Evolutionary conservation across 2,797 vertebrate species (phyloP).

Genomic region (Brachymystax lenok): DNA sequence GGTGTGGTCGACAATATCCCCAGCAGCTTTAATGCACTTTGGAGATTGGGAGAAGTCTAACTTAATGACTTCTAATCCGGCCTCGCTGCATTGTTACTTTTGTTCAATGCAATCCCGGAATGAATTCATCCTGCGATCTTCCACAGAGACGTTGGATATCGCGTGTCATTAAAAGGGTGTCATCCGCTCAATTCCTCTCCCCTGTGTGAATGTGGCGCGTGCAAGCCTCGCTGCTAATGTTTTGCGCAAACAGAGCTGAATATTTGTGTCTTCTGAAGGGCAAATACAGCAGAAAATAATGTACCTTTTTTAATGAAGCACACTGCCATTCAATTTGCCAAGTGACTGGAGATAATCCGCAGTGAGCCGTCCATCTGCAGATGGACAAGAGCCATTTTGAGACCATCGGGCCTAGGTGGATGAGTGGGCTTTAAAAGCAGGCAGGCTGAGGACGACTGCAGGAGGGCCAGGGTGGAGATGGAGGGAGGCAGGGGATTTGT

Average conservation of each 20-base stretch:
- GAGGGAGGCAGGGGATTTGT: slow-evolving; percentile 4
- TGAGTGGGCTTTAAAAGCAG: slow-evolving; percentile 1
- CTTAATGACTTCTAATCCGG: too few relatives aligned
- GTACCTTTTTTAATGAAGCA: slow-evolving; percentile 29
- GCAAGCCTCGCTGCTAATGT: slow-evolving; percentile 16
- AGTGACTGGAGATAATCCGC: slow-evolving; percentile 25
- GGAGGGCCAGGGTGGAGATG: slow-evolving; percentile 17
- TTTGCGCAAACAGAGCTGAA: slow-evolving; percentile 18
- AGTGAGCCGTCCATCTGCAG: slow-evolving; percentile 23
- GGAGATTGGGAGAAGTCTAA: slow-evolving; percentile 1
- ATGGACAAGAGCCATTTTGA: slow-evolving; percentile 14
- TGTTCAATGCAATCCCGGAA: not conserved
- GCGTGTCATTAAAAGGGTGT: not conserved
- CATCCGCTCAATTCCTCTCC: not conserved
- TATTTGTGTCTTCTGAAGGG: slow-evolving; percentile 34
- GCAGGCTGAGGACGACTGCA: not conserved
- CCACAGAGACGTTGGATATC: not conserved
- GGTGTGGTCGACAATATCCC: slow-evolving; percentile 2
- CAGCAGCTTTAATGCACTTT: not conserved
- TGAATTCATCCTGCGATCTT: not conserved
- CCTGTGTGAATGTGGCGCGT: not conserved
- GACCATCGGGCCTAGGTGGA: not conserved
- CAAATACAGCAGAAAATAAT: slow-evolving; percentile 14
- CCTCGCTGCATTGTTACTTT: not conserved
- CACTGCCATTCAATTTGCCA: slow-evolving; percentile 20